These are phyloP conservation scores for Eueides isabella DNA, from an alignment of 1,140 invertebrate genomes.

Conservation along the genomic window DNA sequence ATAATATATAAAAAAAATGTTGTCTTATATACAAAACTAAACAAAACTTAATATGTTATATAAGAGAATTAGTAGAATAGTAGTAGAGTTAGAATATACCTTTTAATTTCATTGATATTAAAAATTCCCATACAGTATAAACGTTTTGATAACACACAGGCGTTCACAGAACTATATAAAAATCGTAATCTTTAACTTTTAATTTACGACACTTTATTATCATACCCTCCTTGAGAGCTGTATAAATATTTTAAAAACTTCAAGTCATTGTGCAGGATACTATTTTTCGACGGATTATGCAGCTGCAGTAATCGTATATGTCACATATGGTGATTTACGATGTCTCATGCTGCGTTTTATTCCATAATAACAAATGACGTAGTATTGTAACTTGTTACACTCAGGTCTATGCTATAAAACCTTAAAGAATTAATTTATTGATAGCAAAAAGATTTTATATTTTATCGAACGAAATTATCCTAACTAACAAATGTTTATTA, in stretches of 20 bases:
- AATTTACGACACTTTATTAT: slow-evolving; percentile 36
- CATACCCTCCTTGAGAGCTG: slow-evolving; percentile 38
- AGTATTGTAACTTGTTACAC: slow-evolving; percentile 1
- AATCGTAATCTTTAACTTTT: slow-evolving; percentile 9
- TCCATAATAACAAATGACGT: slow-evolving; percentile 66
- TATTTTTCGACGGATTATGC: slow-evolving; percentile 63
- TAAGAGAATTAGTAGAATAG: no score
- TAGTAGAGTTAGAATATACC: no score
- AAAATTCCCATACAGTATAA: not conserved
- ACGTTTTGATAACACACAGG: not conserved
- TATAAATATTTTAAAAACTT: slow-evolving; percentile 59
- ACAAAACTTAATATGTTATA: no score
- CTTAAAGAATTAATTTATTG: not conserved
- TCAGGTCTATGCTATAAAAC: not conserved
- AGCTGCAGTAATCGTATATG: slow-evolving; percentile 68
- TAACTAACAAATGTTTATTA: no score
- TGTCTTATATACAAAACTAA: no score
- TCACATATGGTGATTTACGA: slow-evolving; percentile 70
- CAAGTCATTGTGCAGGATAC: slow-evolving; percentile 47
- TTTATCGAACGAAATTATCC: no score
- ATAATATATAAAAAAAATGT: no score
- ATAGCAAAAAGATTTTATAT: not conserved
- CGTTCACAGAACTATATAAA: not conserved
- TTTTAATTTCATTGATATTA: not conserved
- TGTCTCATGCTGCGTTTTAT: slow-evolving; percentile 67